phyloP scores from a whole-genome alignment of 2,888 invertebrate species.

The Tipula vernalis region DNA sequence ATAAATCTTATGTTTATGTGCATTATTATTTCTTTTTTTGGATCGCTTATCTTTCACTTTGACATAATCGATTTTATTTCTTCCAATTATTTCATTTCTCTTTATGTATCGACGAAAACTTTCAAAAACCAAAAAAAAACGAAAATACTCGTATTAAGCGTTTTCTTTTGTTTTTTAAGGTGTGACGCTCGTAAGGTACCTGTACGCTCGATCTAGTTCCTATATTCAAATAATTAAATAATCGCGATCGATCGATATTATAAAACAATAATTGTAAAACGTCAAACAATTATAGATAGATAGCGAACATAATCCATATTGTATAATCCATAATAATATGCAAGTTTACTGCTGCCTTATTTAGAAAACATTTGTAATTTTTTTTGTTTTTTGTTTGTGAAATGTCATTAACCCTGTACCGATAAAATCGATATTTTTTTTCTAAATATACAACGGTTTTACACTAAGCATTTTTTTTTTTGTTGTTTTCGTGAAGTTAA shows the following conservation, averaged over 20 bases:
- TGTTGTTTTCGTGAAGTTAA: neutral
- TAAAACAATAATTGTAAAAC: neutral
- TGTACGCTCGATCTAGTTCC: neutral
- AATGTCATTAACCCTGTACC: neutral
- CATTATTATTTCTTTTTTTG: neutral
- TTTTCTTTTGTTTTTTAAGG: neutral
- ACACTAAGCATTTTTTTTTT: neutral
- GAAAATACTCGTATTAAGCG: neutral
- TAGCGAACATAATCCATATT: neutral
- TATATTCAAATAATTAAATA: neutral
- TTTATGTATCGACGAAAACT: neutral
- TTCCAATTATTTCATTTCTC: neutral
- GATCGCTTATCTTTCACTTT: neutral
- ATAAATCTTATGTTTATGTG: neutral
- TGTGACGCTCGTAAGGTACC: neutral
- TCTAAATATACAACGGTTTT: neutral
- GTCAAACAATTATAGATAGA: neutral
- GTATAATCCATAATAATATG: neutral
- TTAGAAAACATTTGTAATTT: neutral
- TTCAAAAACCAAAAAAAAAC: neutral
- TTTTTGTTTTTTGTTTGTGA: neutral
- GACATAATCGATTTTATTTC: neutral
- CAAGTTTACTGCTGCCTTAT: neutral
- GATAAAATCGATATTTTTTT: neutral
- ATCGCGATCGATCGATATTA: neutral